phyloP scores from a whole-genome alignment of 2,113 vertebrate genomes.

The Podarcis cretensis region DNA sequence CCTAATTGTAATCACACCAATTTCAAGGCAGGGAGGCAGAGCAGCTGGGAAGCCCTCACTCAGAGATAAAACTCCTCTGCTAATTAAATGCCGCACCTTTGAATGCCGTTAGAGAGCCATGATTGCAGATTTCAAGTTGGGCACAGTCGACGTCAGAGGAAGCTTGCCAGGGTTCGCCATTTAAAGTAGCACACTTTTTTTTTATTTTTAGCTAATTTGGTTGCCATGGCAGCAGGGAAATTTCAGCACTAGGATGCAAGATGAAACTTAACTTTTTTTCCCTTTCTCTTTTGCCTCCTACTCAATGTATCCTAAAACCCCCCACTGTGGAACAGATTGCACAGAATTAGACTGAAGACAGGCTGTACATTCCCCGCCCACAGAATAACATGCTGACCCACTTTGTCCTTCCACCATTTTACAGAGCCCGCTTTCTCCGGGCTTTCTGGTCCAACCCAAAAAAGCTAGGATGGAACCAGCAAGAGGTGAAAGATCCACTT shows the following conservation, averaged over 20 bases:
- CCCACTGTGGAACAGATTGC: slow-evolving; percentile 7
- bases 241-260: slow-evolving; percentile 31
- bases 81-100: not conserved
- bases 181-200: slow-evolving; percentile 57
- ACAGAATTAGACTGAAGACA: not conserved
- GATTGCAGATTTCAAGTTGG: slow-evolving; percentile 51
- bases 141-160: slow-evolving; percentile 22
- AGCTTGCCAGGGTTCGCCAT: slow-evolving; percentile 63
- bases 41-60: not conserved
- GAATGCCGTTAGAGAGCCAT: slow-evolving; percentile 24
- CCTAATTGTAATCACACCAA: not conserved
- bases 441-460: not conserved
- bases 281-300: slow-evolving; percentile 40
- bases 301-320: slow-evolving; percentile 42
- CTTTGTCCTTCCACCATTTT: not conserved
- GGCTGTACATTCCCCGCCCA: not conserved
- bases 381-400: not conserved
- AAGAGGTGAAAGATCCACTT: fast-evolving
- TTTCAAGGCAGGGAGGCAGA: fast-evolving
- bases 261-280: slow-evolving; percentile 24
- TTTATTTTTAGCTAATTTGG: slow-evolving; percentile 71
- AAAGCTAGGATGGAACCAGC: not conserved
- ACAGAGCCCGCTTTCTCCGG: not conserved
- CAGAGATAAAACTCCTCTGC: not conserved
- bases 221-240: slow-evolving; percentile 61